These are phyloP conservation scores for Dryomyza anilis DNA, from an alignment of 2,888 invertebrate species.

Conservation along the genomic window DNA sequence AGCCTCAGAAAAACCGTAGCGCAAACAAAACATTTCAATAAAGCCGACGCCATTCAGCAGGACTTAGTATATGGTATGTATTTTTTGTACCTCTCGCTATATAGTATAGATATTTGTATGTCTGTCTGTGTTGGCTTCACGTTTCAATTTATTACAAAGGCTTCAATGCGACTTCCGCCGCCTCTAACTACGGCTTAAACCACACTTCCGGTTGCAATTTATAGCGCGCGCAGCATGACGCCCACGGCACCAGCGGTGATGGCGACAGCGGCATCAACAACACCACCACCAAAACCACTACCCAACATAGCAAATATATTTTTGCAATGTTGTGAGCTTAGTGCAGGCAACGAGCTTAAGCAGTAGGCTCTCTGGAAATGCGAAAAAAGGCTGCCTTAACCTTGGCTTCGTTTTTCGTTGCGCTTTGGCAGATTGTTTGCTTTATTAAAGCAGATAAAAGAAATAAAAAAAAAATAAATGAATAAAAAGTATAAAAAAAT, in stretches of 20 bases:
- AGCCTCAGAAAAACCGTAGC: background rate
- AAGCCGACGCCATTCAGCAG: background rate
- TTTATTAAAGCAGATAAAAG: constrained; percentile 10
- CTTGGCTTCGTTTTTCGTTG: constrained; percentile 2
- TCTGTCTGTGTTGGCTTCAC: background rate
- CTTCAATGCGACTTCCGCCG: constrained; percentile 4
- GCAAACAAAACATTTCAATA: background rate
- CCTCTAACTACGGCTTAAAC: constrained; percentile 15
- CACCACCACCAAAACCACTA: too few relatives aligned
- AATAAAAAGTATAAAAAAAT: background rate
- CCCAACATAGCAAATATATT: too few relatives aligned
- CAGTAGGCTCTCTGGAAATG: background rate
- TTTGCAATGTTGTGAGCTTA: too few relatives aligned
- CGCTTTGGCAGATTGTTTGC: constrained; percentile 24
- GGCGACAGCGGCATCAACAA: background rate
- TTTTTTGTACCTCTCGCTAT: too few relatives aligned
- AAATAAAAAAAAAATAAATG: background rate
- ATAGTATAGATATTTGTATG: background rate
- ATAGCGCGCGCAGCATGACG: constrained; percentile 20
- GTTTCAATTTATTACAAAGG: constrained; percentile 18
- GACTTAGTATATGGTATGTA: too few relatives aligned
- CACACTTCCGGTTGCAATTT: constrained; percentile 24
- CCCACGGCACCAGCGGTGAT: background rate
- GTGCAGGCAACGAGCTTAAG: background rate
- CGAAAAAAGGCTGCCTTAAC: constrained; percentile 3